phyloP scores from a whole-genome alignment of 2,888 invertebrate species.

The Pachydiplax longipennis region DNA sequence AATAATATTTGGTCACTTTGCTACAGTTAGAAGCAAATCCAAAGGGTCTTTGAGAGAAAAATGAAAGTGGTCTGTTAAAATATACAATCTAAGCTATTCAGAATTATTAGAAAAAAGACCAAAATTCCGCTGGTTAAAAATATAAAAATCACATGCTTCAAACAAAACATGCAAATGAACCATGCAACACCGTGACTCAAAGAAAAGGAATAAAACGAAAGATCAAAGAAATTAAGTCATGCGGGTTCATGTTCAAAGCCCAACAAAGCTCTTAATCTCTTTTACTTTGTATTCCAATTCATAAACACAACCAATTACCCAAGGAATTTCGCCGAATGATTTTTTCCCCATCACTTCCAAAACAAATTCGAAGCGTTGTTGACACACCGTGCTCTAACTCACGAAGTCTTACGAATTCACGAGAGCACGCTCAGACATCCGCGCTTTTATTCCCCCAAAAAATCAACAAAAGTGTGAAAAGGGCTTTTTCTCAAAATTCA shows the following conservation, averaged over 20 bases:
- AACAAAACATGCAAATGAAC: background rate
- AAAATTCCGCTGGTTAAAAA: background rate
- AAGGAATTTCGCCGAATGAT: background rate
- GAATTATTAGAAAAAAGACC: too few species aligned
- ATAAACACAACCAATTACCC: background rate
- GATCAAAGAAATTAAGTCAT: background rate
- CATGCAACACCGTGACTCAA: background rate
- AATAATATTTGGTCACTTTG: too few species aligned
- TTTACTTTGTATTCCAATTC: background rate
- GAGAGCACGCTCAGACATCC: too few species aligned
- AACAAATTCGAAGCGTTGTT: background rate
- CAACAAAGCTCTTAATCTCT: conserved; percentile 16
- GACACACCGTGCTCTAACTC: background rate
- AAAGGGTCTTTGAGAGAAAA: too few species aligned
- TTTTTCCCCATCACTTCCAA: background rate
- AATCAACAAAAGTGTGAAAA: background rate
- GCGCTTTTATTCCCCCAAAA: too few species aligned
- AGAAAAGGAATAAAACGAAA: background rate
- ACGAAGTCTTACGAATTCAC: too few species aligned
- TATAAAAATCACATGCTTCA: background rate
- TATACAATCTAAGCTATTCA: too few species aligned
- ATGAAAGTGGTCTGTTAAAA: too few species aligned
- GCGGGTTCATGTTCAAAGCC: conserved; percentile 41
- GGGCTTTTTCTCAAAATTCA: background rate
- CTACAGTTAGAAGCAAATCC: too few species aligned